A percentile compares a stretch with the other conserved stretches of the same genome.
These are phyloP conservation scores for Gallinago media DNA, from an alignment of 2,113 vertebrate genomes.

Conservation along the genomic window DNA sequence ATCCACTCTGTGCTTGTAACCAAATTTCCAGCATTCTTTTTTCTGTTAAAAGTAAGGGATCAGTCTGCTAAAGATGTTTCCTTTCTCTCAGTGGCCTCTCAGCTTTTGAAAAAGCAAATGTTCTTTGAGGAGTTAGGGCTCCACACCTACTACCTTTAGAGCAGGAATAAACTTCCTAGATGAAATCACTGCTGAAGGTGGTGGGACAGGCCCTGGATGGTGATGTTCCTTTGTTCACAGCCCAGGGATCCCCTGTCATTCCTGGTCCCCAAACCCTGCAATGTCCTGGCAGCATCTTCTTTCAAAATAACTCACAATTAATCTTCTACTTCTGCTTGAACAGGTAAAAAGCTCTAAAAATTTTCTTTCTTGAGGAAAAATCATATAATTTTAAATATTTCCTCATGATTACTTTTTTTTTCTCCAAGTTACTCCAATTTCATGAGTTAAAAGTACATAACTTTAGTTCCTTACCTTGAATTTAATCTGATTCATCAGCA, in stretches of 20 bases:
- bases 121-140: not conserved
- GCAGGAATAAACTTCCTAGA: not conserved
- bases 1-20: not conserved
- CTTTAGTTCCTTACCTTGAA: not conserved
- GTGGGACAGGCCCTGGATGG: not conserved
- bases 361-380: not conserved
- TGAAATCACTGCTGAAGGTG: not conserved
- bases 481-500: not conserved
- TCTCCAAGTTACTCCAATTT: not conserved
- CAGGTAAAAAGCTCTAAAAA: not conserved
- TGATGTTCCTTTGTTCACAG: not conserved
- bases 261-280: not conserved
- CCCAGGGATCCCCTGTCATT: fast-evolving
- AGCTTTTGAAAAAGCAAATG: not conserved
- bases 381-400: not conserved
- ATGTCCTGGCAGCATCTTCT: not conserved
- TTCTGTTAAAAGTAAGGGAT: not conserved
- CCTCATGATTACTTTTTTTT: not conserved
- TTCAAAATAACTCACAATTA: not conserved
- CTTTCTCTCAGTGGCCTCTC: not conserved
- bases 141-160: not conserved
- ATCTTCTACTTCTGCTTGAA: not conserved
- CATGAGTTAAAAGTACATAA: not conserved
- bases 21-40: not conserved
- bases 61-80: not conserved